These are phyloP conservation scores for Drosophila picticornis DNA, from an alignment of 2,888 invertebrate genomes.

Conservation along the genomic window DNA sequence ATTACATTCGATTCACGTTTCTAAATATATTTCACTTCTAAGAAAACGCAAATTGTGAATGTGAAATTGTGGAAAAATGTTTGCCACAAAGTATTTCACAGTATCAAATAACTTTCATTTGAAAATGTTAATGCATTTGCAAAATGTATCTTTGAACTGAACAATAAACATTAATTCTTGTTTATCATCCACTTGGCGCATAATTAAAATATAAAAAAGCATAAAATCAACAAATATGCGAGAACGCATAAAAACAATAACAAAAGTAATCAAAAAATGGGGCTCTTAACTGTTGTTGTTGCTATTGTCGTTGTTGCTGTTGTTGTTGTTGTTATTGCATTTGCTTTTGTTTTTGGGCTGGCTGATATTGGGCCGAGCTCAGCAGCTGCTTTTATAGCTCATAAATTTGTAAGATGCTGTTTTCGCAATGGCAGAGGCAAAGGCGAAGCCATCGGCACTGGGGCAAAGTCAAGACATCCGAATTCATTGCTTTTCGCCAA, in stretches of 20 bases:
- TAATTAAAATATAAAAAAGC: conserved; percentile 61
- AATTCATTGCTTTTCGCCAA: conserved; percentile 70
- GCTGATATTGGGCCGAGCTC: conserved; percentile 13
- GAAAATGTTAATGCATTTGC: not conserved
- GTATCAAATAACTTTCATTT: not conserved
- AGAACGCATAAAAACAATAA: conserved; percentile 72
- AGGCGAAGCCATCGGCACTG: not conserved
- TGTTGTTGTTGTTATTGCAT: conserved; percentile 26
- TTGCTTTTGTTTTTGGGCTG: conserved; percentile 11
- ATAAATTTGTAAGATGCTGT: conserved; percentile 76
- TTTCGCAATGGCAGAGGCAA: conserved; percentile 46
- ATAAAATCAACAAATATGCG: conserved; percentile 62
- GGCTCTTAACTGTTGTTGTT: conserved; percentile 46
- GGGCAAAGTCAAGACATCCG: conserved; percentile 61
- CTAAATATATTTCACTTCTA: not conserved
- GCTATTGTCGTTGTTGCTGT: conserved; percentile 11
- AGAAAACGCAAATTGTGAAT: not conserved
- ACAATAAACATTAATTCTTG: conserved; percentile 46
- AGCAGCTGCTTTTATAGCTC: conserved; percentile 79
- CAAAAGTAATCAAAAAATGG: conserved; percentile 75
- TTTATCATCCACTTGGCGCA: conserved; percentile 60
- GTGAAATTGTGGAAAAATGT: not conserved
- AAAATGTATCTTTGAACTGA: conserved; percentile 7
- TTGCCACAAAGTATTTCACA: not conserved
- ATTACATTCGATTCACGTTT: not conserved